A percentile compares a stretch with the other conserved stretches of the same genome.
These are phyloP conservation scores for Myocastor coypus DNA, from an alignment of 2,113 vertebrate genomes.

Conservation along the genomic window DNA sequence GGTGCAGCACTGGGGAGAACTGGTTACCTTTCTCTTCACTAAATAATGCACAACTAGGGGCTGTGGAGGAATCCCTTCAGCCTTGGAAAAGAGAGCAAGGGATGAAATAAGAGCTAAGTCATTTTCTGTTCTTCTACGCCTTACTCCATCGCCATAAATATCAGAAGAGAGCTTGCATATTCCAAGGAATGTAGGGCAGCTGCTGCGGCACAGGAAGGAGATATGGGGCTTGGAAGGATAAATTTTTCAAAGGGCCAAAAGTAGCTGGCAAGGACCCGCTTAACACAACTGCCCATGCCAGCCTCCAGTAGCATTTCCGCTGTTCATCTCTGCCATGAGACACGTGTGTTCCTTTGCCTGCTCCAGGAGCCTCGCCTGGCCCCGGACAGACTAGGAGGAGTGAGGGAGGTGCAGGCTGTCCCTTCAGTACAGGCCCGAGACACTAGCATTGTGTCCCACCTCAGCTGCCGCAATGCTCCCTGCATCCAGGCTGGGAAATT, in stretches of 20 bases:
- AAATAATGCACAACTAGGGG: slow-evolving; percentile 54
- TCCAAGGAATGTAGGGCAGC: slow-evolving; percentile 79
- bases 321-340: background rate
- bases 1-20: background rate
- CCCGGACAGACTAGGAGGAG: background rate
- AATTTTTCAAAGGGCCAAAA: slow-evolving; percentile 81
- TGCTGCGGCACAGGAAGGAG: slow-evolving; percentile 69
- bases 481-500: background rate
- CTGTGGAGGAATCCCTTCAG: background rate
- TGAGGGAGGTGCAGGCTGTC: background rate
- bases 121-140: slow-evolving; percentile 9
- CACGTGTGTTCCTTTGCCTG: background rate
- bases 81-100: slow-evolving; percentile 19
- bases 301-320: background rate
- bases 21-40: slow-evolving; percentile 62
- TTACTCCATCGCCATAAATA: slow-evolving; percentile 55
- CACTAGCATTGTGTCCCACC: background rate
- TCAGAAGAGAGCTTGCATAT: slow-evolving; percentile 58
- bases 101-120: background rate
- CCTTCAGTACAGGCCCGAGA: background rate
- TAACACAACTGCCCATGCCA: background rate
- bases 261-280: slow-evolving; percentile 72
- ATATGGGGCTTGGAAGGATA: slow-evolving; percentile 66
- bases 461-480: no score
- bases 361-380: background rate